Evolutionary conservation across 2,797 vertebrate species (phyloP).

Genomic region (Myotis findleyi): DNA sequence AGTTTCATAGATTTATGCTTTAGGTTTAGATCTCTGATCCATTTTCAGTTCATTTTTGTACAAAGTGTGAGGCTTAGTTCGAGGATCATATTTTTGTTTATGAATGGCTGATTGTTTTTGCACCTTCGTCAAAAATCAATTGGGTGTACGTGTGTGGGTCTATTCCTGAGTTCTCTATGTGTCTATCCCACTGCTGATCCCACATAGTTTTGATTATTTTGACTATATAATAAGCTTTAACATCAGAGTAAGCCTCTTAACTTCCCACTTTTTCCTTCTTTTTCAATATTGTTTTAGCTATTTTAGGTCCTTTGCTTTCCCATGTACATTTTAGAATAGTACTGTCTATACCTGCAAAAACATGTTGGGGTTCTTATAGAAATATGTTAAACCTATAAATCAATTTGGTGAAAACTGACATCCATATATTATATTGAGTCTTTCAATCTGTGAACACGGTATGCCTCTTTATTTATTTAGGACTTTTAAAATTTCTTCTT

Average conservation of each 20-base stretch:
- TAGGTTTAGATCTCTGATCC: neutral
- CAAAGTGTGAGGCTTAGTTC: neutral
- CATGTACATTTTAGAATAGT: neutral
- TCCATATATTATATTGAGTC: neutral
- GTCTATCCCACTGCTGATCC: neutral
- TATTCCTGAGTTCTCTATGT: neutral
- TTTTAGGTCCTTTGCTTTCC: neutral
- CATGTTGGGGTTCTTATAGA: neutral
- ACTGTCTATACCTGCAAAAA: neutral
- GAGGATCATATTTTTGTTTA: neutral
- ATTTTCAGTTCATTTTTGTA: constrained; percentile 4
- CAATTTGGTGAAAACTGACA: neutral
- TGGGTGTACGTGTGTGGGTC: neutral
- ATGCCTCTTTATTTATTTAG: neutral
- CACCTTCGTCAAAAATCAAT: neutral
- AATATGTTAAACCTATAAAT: neutral
- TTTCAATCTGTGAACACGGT: neutral
- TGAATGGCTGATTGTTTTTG: neutral
- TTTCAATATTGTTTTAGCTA: neutral
- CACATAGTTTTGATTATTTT: neutral
- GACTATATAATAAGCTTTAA: neutral
- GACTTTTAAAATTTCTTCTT: neutral
- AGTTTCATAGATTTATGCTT: neutral
- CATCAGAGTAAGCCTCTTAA: neutral
- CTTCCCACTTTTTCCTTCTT: neutral